phyloP scores from a whole-genome alignment of 2,113 vertebrate species.

The Mystacornis crossleyi region DNA sequence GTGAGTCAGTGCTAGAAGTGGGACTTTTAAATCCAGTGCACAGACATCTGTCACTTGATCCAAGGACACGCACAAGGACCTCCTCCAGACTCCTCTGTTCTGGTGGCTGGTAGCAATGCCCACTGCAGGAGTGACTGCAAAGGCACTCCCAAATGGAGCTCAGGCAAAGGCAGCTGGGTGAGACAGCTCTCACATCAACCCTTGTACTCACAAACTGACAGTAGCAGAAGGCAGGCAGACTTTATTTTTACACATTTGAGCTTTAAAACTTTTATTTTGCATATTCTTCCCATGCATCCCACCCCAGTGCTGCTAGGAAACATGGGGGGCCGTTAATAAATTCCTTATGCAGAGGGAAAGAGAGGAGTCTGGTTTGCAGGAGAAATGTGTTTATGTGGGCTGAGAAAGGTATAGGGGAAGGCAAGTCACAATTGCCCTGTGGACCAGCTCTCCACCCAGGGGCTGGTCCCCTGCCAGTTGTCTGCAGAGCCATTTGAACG shows the following conservation, averaged over 20 bases:
- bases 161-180: neutral
- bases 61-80: neutral
- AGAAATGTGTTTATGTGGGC: neutral
- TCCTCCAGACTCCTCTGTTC: neutral
- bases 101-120: neutral
- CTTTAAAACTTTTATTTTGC: neutral
- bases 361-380: neutral
- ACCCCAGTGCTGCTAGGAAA: neutral
- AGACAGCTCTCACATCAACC: neutral
- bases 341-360: neutral
- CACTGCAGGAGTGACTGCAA: neutral
- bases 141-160: neutral
- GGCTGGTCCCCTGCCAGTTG: neutral
- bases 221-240: neutral
- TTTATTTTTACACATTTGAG: neutral
- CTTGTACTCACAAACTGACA: neutral
- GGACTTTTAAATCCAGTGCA: neutral
- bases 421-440: rapidly evolving
- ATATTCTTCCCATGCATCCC: neutral
- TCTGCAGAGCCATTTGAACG: neutral
- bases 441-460: neutral
- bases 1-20: neutral
- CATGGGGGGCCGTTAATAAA: neutral
- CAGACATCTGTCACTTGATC: neutral
- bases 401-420: neutral